These are phyloP conservation scores for Chelonia mydas DNA, from an alignment of 2,797 vertebrate species.

Conservation along the genomic window DNA sequence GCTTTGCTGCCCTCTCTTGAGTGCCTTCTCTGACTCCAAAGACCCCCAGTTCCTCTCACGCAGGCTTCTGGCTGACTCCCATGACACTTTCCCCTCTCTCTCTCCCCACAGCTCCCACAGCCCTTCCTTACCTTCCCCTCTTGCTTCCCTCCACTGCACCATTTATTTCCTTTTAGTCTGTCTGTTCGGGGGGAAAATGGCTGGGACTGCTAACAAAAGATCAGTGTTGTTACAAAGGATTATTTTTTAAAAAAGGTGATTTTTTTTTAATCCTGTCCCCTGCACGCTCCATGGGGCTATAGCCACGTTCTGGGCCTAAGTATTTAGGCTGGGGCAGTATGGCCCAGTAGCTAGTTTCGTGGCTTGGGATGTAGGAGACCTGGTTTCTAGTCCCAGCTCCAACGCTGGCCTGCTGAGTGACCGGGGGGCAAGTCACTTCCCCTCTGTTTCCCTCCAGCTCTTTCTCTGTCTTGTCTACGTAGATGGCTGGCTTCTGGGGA, in stretches of 20 bases:
- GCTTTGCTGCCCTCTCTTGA: neutral
- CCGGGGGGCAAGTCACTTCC: neutral
- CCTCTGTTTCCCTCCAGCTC: neutral
- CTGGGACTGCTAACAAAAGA: no score
- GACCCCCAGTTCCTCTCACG: neutral
- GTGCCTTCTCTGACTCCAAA: neutral
- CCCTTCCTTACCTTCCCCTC: neutral
- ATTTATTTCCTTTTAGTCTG: neutral
- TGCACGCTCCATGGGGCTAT: neutral
- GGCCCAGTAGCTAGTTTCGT: neutral
- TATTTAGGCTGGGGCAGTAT: neutral
- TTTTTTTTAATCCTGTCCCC: neutral
- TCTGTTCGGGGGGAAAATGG: neutral
- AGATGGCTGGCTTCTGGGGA: neutral
- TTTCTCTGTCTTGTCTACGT: neutral
- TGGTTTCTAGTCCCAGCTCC: neutral
- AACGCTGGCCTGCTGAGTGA: neutral
- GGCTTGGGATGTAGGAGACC: neutral
- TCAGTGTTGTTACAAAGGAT: neutral
- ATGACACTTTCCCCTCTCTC: neutral
- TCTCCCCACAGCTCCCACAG: neutral
- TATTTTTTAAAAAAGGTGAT: neutral
- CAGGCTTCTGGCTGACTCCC: neutral
- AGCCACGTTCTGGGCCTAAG: neutral
- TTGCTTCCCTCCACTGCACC: neutral